Conservation (phyloP, 2,797 vertebrate genomes). For the Brachyalestes nurse region DNA sequence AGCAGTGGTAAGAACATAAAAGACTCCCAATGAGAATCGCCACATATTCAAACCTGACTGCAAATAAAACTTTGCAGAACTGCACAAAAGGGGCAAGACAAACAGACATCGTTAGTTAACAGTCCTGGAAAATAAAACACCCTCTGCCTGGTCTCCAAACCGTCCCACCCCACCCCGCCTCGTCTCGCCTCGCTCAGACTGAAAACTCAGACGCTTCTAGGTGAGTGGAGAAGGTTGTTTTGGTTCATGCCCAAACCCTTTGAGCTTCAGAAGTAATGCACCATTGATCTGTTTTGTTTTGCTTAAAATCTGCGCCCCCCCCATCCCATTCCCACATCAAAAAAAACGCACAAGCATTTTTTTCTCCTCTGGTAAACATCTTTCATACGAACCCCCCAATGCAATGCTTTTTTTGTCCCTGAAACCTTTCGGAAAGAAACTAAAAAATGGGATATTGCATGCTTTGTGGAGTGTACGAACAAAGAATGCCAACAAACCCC, state of each 20-base stretch:
- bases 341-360: conserved; percentile 40
- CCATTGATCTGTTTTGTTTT: conserved; percentile 40
- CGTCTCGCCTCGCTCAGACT: conserved; percentile 17
- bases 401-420: conserved; percentile 62
- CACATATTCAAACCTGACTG: conserved; percentile 76
- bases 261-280: conserved; percentile 62
- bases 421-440: conserved; percentile 57
- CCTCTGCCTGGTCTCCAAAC: conserved; percentile 58
- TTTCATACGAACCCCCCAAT: conserved; percentile 60
- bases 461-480: conserved; percentile 58
- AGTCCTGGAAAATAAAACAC: conserved; percentile 66
- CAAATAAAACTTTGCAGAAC: conserved; percentile 85
- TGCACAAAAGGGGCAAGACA: conserved; percentile 64
- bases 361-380: conserved; percentile 52
- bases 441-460: conserved; percentile 65
- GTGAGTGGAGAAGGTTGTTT: conserved; percentile 50
- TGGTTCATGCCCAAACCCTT: conserved; percentile 55
- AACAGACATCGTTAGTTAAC: conserved; percentile 73
- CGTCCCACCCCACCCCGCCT: conserved; percentile 36
- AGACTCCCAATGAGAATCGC: conserved; percentile 74
- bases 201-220: conserved; percentile 45
- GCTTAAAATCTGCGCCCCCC: conserved; percentile 39
- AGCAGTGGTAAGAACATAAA: conserved; percentile 73
- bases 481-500: conserved; percentile 50
- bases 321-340: conserved; percentile 47